A percentile compares a stretch with the other conserved stretches of the same genome.
Conservation (phyloP, 2,888 invertebrate genomes). For the Athetis lepigone region DNA sequence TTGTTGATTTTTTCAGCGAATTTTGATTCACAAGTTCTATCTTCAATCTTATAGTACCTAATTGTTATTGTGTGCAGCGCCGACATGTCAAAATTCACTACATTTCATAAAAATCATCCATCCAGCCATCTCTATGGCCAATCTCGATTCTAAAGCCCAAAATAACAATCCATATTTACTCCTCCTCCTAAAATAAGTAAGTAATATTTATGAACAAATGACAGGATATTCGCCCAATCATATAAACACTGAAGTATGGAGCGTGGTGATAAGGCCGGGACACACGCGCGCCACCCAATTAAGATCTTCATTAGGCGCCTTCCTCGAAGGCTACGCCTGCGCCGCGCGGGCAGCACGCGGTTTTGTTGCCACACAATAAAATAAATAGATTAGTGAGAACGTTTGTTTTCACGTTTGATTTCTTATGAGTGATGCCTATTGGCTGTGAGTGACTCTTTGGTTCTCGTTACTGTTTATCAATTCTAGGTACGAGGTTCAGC, state of each 20-base stretch:
- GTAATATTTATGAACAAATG: constrained; percentile 20
- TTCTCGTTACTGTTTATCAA: not conserved
- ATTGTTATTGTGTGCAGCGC: constrained; percentile 36
- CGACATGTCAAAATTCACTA: constrained; percentile 24
- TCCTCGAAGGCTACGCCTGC: constrained; percentile 79
- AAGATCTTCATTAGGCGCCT: constrained; percentile 87
- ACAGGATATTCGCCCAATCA: constrained; percentile 47
- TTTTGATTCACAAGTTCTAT: constrained; percentile 57
- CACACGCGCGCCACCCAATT: constrained; percentile 85
- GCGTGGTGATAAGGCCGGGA: constrained; percentile 73
- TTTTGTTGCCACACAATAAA: constrained; percentile 66
- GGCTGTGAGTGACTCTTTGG: not conserved
- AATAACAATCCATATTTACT: too few relatives aligned
- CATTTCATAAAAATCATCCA: not conserved
- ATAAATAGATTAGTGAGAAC: constrained; percentile 59
- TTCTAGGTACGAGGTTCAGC: not conserved
- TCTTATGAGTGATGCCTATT: constrained; percentile 47
- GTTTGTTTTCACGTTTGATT: constrained; percentile 39
- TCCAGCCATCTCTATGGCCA: not conserved
- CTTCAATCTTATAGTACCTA: constrained; percentile 39
- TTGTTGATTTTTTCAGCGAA: constrained; percentile 67
- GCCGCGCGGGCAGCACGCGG: constrained; percentile 64
- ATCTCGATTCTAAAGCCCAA: not conserved
- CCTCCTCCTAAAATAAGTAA: too few relatives aligned
- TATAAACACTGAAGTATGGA: constrained; percentile 43